Conservation (phyloP, 2,113 vertebrate species). For the Odontophorus gujanensis region DNA sequence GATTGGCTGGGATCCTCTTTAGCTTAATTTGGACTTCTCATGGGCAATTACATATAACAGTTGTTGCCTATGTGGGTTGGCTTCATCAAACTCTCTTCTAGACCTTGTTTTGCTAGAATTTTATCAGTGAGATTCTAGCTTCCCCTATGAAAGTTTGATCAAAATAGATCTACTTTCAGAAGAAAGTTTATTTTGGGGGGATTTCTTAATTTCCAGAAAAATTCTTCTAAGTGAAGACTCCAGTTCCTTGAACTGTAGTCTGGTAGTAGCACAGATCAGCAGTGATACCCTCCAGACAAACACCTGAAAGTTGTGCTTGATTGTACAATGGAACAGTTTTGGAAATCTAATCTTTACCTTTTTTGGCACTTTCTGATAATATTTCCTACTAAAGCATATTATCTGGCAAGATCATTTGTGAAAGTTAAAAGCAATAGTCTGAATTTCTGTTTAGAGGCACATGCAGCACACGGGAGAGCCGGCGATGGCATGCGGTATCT, state of each 20-base stretch:
- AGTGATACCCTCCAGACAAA: neutral
- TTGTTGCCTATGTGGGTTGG: neutral
- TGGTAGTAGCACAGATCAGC: neutral
- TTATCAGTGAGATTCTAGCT: neutral
- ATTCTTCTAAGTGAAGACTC: neutral
- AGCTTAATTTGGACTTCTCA: neutral
- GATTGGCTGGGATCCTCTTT: neutral
- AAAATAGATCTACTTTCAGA: neutral
- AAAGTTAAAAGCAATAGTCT: rapidly evolving
- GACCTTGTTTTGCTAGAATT: neutral
- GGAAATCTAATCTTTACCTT: neutral
- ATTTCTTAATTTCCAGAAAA: neutral
- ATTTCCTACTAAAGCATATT: rapidly evolving
- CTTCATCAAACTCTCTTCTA: neutral
- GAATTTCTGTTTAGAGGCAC: neutral
- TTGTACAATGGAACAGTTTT: neutral
- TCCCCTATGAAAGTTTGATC: neutral
- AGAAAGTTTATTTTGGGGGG: neutral
- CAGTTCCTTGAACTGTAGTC: no score
- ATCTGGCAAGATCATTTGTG: neutral
- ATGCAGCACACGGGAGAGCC: rapidly evolving
- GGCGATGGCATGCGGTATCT: neutral
- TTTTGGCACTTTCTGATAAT: neutral
- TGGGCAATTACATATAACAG: neutral
- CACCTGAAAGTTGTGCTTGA: neutral